Conservation (phyloP, 30 jellyfish, hydroid and myxozoan genomes). For the Calvadosia cruxmelitensis region DNA sequence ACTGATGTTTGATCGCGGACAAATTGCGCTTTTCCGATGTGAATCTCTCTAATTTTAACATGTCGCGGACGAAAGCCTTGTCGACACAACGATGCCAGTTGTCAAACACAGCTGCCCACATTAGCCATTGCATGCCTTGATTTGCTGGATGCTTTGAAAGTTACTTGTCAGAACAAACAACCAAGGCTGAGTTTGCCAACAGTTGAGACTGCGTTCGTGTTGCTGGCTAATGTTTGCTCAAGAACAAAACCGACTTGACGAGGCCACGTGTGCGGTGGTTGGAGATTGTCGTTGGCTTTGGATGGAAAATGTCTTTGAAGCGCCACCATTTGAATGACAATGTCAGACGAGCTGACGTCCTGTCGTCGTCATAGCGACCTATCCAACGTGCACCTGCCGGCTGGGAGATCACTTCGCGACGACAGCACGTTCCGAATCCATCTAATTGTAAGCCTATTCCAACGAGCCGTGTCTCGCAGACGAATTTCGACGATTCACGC, state of each 20-base stretch:
- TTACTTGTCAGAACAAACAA: conserved; percentile 43
- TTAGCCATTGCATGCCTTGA: conserved; percentile 44
- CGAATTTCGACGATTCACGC: too few species aligned
- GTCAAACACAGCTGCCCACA: conserved; percentile 66
- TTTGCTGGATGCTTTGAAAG: conserved; percentile 44
- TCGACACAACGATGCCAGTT: too few species aligned
- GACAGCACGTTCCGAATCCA: too few species aligned
- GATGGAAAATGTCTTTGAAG: conserved; percentile 61
- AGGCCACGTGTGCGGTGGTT: conserved; percentile 83
- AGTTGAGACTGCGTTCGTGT: not conserved
- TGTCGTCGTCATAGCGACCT: conserved; percentile 57
- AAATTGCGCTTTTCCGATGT: too few species aligned
- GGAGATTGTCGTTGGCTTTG: conserved; percentile 42
- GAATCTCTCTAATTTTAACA: too few species aligned
- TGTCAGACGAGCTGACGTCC: conserved; percentile 36
- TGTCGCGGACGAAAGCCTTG: too few species aligned
- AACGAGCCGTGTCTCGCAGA: too few species aligned
- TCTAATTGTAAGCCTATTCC: too few species aligned
- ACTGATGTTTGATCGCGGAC: too few species aligned
- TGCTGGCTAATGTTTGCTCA: conserved; percentile 37
- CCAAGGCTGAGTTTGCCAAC: not conserved
- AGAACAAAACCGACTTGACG: conserved; percentile 33
- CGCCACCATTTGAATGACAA: conserved; percentile 62
- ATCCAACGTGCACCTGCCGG: conserved; percentile 78
- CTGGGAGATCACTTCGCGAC: too few species aligned